phyloP scores from a whole-genome alignment of 2,797 vertebrate genomes.

The Hemitrygon akajei region DNA sequence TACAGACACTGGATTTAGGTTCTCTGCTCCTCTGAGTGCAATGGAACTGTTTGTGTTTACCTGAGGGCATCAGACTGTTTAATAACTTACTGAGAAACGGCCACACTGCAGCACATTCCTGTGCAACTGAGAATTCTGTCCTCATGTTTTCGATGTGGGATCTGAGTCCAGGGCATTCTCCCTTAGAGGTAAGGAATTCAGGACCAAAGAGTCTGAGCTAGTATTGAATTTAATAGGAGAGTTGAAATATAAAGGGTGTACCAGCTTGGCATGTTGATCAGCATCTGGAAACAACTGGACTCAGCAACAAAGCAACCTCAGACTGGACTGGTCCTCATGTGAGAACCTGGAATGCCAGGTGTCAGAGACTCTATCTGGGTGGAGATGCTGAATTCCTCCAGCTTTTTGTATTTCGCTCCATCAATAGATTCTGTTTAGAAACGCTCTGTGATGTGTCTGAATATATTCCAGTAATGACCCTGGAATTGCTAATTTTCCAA shows the following conservation, averaged over 20 bases:
- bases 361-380: too few relatives aligned
- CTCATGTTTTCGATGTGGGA: background rate
- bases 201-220: background rate
- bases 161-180: background rate
- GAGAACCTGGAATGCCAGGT: too few relatives aligned
- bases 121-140: background rate
- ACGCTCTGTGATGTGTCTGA: too few relatives aligned
- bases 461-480: too few relatives aligned
- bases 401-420: too few relatives aligned
- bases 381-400: too few relatives aligned
- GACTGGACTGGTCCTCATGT: too few relatives aligned
- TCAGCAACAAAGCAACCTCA: too few relatives aligned
- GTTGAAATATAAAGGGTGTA: background rate
- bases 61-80: background rate
- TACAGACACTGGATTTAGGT: too few relatives aligned
- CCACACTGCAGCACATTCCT: background rate
- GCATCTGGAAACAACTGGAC: too few relatives aligned
- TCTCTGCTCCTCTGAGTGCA: background rate
- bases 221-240: background rate
- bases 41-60: background rate
- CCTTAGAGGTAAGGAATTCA: background rate
- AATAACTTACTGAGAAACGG: background rate
- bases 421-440: too few relatives aligned
- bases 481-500: background rate
- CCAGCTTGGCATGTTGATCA: too few relatives aligned